Percentiles rank a stretch among this genome's conserved stretches.
Evolutionary conservation across 2,797 vertebrate species (phyloP).

Genomic region (Coracias cyanogaster): DNA sequence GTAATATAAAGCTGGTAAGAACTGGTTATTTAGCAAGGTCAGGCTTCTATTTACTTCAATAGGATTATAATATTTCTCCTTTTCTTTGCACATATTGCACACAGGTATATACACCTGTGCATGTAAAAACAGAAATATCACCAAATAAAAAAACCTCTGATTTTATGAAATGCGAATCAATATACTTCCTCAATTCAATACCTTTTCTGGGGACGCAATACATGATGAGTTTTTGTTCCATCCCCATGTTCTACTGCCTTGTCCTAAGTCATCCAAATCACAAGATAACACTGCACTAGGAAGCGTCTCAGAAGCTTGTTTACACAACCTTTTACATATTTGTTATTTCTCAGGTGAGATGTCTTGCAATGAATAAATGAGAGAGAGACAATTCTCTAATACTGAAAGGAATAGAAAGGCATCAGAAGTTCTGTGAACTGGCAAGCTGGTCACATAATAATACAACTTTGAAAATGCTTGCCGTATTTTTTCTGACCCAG

Average conservation of each 20-base stretch:
- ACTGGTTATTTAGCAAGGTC: no score
- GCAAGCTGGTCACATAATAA: background rate
- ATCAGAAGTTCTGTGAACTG: background rate
- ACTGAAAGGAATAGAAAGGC: background rate
- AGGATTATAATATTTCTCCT: background rate
- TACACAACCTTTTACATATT: background rate
- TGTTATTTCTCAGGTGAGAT: background rate
- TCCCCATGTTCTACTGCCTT: accelerated
- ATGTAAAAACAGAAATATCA: background rate
- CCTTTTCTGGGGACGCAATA: background rate
- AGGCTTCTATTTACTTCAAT: background rate
- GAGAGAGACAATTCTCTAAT: background rate
- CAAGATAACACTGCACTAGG: background rate
- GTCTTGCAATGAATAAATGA: background rate
- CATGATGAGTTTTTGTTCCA: background rate
- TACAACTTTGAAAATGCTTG: background rate
- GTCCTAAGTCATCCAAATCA: background rate
- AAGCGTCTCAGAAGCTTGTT: background rate
- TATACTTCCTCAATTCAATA: background rate
- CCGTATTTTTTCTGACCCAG: background rate
- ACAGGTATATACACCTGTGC: background rate
- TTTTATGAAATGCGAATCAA: background rate
- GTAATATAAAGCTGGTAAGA: background rate
- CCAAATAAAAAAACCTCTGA: background rate
- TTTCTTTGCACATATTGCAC: background rate